Conservation (phyloP, 2,113 vertebrate species). For the Ptilorrhoa leucosticta region DNA sequence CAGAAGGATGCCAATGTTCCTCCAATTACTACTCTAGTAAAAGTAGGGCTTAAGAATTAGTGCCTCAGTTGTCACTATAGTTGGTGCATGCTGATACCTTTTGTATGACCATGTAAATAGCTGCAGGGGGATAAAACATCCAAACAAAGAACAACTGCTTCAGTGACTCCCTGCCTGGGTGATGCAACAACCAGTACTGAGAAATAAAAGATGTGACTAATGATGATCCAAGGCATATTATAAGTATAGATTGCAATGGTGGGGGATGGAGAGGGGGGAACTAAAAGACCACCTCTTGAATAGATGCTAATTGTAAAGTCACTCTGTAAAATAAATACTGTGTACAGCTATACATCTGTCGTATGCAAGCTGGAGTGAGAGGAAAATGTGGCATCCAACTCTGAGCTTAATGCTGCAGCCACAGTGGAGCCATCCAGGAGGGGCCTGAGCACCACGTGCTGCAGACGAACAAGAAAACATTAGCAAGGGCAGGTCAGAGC, state of each 20-base stretch:
- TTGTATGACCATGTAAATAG: not conserved
- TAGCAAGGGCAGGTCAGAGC: not conserved
- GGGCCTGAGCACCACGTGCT: fast-evolving
- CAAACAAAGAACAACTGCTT: not conserved
- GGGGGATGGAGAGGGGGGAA: not conserved
- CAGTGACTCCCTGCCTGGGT: not conserved
- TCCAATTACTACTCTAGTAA: not conserved
- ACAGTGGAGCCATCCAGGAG: not conserved
- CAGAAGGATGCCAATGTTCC: not conserved
- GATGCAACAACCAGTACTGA: not conserved
- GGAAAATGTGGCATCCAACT: not conserved
- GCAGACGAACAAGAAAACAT: not conserved
- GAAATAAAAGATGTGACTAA: not conserved
- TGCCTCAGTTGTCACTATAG: not conserved
- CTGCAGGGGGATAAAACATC: not conserved
- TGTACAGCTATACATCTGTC: not conserved
- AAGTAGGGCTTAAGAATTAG: not conserved
- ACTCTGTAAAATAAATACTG: not conserved
- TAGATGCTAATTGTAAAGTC: not conserved
- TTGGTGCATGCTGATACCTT: not conserved
- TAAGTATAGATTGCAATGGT: not conserved
- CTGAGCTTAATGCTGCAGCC: not conserved
- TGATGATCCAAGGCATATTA: not conserved
- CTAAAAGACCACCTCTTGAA: not conserved
- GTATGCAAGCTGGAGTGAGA: not conserved